Evolutionary conservation across 1,140 invertebrate species (phyloP).

Genomic region (Hylyphantes graminicola): DNA sequence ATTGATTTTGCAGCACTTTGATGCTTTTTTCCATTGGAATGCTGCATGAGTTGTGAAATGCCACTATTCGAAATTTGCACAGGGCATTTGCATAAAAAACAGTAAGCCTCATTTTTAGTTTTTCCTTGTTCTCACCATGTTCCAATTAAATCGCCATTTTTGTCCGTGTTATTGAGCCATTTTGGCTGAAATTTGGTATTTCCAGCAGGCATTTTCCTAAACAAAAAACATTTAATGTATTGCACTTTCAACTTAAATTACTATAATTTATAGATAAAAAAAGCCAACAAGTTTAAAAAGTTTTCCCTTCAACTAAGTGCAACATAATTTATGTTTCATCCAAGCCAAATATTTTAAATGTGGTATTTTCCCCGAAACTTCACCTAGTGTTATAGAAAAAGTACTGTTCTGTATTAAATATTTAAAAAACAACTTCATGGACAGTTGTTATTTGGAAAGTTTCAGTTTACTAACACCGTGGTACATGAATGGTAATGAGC

Average conservation of each 20-base stretch:
- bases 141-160: conserved; percentile 1
- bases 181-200: neutral
- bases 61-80: neutral
- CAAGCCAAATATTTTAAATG: too few relatives aligned
- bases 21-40: conserved; percentile 2
- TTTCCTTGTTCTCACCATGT: neutral
- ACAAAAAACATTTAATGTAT: neutral
- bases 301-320: too few relatives aligned
- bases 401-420: too few relatives aligned
- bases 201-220: conserved; percentile 4
- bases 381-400: too few relatives aligned
- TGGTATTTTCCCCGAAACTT: too few relatives aligned
- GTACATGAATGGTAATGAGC: too few relatives aligned
- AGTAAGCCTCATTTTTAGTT: neutral
- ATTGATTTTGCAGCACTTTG: neutral
- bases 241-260: neutral
- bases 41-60: neutral
- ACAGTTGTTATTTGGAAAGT: too few relatives aligned
- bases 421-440: too few relatives aligned
- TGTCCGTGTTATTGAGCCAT: neutral
- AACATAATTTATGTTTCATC: too few relatives aligned
- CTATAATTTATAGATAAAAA: too few relatives aligned
- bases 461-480: too few relatives aligned
- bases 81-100: neutral
- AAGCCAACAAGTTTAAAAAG: too few relatives aligned